Evolutionary conservation across 2,888 invertebrate species (phyloP), one percentile per base, ranked within the genome.

Genomic region (Elaeidobius kamerunicus): DNA sequence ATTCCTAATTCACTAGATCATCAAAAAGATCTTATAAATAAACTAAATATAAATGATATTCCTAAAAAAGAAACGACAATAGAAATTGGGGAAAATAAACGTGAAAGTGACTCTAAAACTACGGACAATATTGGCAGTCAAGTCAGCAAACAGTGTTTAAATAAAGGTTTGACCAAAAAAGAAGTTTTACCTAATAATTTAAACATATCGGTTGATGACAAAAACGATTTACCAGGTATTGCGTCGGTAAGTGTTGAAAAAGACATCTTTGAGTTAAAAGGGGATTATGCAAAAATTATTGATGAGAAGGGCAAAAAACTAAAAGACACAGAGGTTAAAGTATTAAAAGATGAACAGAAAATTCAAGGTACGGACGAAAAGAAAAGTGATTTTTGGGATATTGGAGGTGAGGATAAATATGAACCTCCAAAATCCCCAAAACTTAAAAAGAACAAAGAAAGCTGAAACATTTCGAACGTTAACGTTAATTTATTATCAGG

Each of bases 371-470:
- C n/a, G 46, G 51, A 47, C 16, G 48, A 41, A 27, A 55, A 59
- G 16, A 52, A 55, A 41, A 36, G 11, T 48, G 42, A 44, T 12
- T 35, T 56, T 14, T 54, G 53, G 56, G 35, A 18, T 9, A 11
- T 6, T 17, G 16, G 17, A 39, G 36, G 40, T 12, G 32, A 23
- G 3, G 55, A 52, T 20, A 30, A 32, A 32, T 50, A 46, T 23
- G 39, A 52, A 30, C 50, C 50, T 42, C 46, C 52, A 16, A 44
- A 49, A 14, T 43, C 27, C 50, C 63, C 11, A 56, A 61, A 50
- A 55, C 54, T 32, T 43, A 48, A 28, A 58, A 58, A 51, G 55
- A 59, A 42, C 49, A 53, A 15, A 30, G 49, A 36, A 57, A 55
- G 12, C 60, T n/a, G n/a, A n/a, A n/a, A n/a, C n/a, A n/a, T n/a